A percentile compares a stretch with the other conserved stretches of the same genome.
Conservation (phyloP, 2,888 invertebrate species). For the Holacanthella duospinosa region DNA sequence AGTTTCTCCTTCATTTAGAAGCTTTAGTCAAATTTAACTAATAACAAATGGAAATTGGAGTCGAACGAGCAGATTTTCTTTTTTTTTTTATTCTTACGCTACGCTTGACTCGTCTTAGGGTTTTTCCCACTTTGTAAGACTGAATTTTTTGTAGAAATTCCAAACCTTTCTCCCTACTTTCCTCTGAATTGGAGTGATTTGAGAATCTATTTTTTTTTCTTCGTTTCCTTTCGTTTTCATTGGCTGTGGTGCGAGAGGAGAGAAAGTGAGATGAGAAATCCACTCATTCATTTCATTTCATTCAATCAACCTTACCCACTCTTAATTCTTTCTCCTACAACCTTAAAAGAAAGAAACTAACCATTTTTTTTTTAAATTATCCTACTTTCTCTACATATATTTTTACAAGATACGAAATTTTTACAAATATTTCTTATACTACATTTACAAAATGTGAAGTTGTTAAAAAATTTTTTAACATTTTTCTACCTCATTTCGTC, state of each 20-base stretch:
- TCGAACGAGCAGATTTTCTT: conserved; percentile 10
- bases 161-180: conserved; percentile 1
- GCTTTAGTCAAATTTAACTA: conserved; percentile 35
- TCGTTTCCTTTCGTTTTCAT: conserved; percentile 14
- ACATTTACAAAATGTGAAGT: not conserved
- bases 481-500: not conserved
- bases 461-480: too few species aligned
- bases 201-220: conserved; percentile 16
- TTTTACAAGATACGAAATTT: not conserved
- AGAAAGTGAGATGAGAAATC: conserved; percentile 6
- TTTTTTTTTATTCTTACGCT: conserved; percentile 3
- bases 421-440: not conserved
- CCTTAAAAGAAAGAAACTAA: not conserved
- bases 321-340: conserved; percentile 9
- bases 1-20: conserved; percentile 31
- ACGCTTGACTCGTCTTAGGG: not conserved
- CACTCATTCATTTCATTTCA: conserved; percentile 7
- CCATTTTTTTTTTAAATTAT: not conserved
- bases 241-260: conserved; percentile 2
- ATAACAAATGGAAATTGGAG: conserved; percentile 35
- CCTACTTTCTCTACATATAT: too few species aligned
- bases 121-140: not conserved
- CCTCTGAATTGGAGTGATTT: not conserved
- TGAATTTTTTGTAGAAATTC: conserved; percentile 6
- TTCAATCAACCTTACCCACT: conserved; percentile 12